phyloP scores from a whole-genome alignment of 2,113 vertebrate genomes.

The Oncorhynchus keta region DNA sequence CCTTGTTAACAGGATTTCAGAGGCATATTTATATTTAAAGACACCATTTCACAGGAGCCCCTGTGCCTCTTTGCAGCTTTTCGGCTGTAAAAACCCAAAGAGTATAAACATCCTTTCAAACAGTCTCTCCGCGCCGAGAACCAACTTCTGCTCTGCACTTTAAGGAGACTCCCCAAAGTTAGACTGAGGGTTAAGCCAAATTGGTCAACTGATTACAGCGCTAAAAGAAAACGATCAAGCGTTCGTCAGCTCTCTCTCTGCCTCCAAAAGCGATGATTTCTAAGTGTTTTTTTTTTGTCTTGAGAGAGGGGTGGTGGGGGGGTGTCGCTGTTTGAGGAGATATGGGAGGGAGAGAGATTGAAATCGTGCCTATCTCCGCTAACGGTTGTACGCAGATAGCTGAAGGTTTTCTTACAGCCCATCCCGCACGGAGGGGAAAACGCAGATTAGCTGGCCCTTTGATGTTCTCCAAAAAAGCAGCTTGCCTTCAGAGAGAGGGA shows the following conservation, averaged over 20 bases:
- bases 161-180: too few relatives aligned
- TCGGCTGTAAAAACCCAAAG: too few relatives aligned
- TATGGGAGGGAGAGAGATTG: constrained; percentile 17
- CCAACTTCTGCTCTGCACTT: neutral
- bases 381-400: constrained; percentile 43
- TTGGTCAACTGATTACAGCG: too few relatives aligned
- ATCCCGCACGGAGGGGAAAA: constrained; percentile 23
- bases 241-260: neutral
- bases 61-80: neutral
- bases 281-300: neutral
- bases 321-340: constrained; percentile 21
- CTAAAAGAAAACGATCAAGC: too few relatives aligned
- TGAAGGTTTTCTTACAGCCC: constrained; percentile 11
- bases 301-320: neutral
- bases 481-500: constrained; percentile 21
- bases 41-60: constrained; percentile 29
- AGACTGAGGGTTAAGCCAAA: too few relatives aligned
- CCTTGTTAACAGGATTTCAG: constrained; percentile 37
- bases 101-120: neutral
- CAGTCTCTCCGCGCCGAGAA: neutral
- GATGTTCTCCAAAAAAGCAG: constrained; percentile 39
- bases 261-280: neutral
- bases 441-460: constrained; percentile 49
- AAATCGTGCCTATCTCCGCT: constrained; percentile 44
- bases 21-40: constrained; percentile 50